Evolutionary conservation across 2,888 invertebrate genomes (phyloP).

Genomic region (Argynnis bischoffii): DNA sequence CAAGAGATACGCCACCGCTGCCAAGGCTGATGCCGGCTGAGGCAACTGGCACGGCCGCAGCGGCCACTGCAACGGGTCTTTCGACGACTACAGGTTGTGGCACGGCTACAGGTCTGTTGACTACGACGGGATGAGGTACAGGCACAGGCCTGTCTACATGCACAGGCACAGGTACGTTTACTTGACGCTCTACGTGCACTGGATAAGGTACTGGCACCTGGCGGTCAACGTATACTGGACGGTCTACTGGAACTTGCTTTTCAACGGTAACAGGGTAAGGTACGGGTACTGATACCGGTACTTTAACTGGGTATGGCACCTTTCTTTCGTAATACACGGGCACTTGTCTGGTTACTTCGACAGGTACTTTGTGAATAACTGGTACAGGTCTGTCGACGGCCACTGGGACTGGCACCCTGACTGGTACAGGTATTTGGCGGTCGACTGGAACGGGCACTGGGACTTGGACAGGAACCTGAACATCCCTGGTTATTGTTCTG

Average conservation of each 20-base stretch:
- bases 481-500: slow-evolving; percentile 71
- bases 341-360: slow-evolving; percentile 75
- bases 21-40: slow-evolving; percentile 23
- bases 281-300: slow-evolving; percentile 79
- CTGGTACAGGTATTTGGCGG: slow-evolving; percentile 74
- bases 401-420: slow-evolving; percentile 78
- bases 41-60: slow-evolving; percentile 34
- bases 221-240: slow-evolving; percentile 83
- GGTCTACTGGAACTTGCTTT: slow-evolving; percentile 81
- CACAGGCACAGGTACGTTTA: slow-evolving; percentile 84
- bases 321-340: slow-evolving; percentile 75
- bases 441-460: slow-evolving; percentile 61
- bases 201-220: slow-evolving; percentile 77
- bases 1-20: slow-evolving; percentile 11
- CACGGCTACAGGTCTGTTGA: slow-evolving; percentile 60
- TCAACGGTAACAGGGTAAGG: slow-evolving; percentile 83
- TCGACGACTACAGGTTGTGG: slow-evolving; percentile 65
- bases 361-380: slow-evolving; percentile 78
- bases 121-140: slow-evolving; percentile 54
- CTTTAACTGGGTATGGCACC: slow-evolving; percentile 77
- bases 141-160: slow-evolving; percentile 79
- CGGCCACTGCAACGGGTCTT: slow-evolving; percentile 52
- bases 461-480: slow-evolving; percentile 65
- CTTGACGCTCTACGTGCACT: slow-evolving; percentile 80
- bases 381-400: slow-evolving; percentile 78